Conservation (phyloP, 2,888 invertebrate genomes). For the Pteria penguin region DNA sequence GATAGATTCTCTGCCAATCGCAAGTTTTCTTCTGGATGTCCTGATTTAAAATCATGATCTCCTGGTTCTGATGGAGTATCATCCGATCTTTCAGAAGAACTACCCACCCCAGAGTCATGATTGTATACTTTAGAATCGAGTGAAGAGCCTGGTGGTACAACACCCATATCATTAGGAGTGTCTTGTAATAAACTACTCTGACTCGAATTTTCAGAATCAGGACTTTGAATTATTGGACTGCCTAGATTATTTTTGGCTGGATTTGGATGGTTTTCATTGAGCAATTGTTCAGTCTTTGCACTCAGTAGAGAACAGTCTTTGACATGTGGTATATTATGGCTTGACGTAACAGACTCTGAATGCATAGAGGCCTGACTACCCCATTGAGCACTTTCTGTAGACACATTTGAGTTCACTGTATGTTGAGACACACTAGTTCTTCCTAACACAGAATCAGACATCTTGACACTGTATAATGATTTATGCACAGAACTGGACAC, state of each 20-base stretch:
- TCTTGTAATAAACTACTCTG: conserved; percentile 63
- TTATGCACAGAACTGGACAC: not conserved
- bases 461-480: not conserved
- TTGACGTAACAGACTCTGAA: not conserved
- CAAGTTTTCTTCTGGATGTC: conserved; percentile 39
- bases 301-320: not conserved
- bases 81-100: conserved; percentile 73
- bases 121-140: conserved; percentile 68
- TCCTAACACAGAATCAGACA: not conserved
- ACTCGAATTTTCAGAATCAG: conserved; percentile 70
- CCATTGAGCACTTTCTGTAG: not conserved
- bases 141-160: conserved; percentile 55
- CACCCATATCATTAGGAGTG: conserved; percentile 58
- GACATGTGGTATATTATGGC: not conserved
- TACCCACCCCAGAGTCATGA: conserved; percentile 75
- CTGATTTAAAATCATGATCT: conserved; percentile 66
- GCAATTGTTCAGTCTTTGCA: conserved; percentile 54
- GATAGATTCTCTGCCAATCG: not conserved
- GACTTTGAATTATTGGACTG: conserved; percentile 51
- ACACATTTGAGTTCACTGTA: not conserved
- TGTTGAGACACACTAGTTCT: not conserved
- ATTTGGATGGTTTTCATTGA: conserved; percentile 60
- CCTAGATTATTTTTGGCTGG: conserved; percentile 47
- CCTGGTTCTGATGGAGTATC: conserved; percentile 73
- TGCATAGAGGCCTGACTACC: not conserved